Evolutionary conservation across 2,797 vertebrate genomes (phyloP).

Genomic region (Gobio occitaniae): DNA sequence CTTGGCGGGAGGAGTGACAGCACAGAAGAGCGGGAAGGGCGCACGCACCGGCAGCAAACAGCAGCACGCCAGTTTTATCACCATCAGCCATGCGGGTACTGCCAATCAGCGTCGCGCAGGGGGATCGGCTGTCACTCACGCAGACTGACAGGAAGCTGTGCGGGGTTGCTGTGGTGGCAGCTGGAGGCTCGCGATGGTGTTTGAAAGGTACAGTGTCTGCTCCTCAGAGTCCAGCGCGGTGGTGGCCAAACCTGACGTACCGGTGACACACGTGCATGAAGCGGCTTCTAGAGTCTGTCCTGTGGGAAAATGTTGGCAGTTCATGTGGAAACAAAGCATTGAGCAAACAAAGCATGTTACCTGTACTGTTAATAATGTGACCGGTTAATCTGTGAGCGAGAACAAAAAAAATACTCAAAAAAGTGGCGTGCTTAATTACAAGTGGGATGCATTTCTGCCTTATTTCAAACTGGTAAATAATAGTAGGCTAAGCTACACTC

Average conservation of each 20-base stretch:
- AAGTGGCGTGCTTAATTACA: conserved; percentile 24
- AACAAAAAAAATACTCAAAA: conserved; percentile 16
- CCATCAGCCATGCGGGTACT: conserved; percentile 68
- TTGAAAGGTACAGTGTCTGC: conserved; percentile 47
- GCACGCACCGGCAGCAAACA: conserved; percentile 67
- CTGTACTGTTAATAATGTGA: conserved; percentile 62
- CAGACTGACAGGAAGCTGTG: conserved; percentile 57
- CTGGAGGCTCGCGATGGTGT: conserved; percentile 51
- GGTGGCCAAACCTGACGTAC: conserved; percentile 54
- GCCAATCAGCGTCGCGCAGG: conserved; percentile 70
- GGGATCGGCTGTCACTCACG: conserved; percentile 62
- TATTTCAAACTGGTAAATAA: conserved; percentile 18
- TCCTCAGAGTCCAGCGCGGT: conserved; percentile 47
- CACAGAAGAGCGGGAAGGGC: conserved; percentile 43
- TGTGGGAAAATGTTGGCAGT: conserved; percentile 58
- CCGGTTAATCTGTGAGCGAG: conserved; percentile 47
- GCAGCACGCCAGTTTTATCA: conserved; percentile 70
- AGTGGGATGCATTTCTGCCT: conserved; percentile 25
- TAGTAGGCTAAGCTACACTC: not conserved
- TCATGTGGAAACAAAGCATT: conserved; percentile 66
- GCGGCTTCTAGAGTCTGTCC: conserved; percentile 63
- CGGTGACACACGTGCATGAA: conserved; percentile 58
- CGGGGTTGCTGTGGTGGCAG: conserved; percentile 58
- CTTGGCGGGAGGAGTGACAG: conserved; percentile 57
- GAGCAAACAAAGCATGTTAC: too few relatives aligned